phyloP scores from a whole-genome alignment of 2,888 invertebrate genomes.

The Dasypogon diadema region DNA sequence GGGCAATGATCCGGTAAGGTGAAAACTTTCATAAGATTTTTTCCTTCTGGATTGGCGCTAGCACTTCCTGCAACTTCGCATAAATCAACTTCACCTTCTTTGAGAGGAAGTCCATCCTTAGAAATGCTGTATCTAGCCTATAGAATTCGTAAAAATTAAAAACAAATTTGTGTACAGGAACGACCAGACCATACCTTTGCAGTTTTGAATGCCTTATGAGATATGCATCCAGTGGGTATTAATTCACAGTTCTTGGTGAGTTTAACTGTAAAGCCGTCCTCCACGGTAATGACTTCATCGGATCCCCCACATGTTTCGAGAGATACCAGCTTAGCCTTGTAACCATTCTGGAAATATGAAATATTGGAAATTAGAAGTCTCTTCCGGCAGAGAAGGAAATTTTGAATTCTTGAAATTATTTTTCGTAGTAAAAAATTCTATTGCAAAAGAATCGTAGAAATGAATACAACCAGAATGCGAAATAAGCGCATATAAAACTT shows the following conservation, averaged over 20 bases:
- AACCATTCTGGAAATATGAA: slow-evolving; percentile 63
- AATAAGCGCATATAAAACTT: no score
- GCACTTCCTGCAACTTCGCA: slow-evolving; percentile 64
- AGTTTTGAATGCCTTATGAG: slow-evolving; percentile 65
- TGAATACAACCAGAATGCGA: no score
- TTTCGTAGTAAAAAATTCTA: no score
- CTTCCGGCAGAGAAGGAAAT: no score
- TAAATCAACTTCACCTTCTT: slow-evolving; percentile 68
- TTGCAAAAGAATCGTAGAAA: no score
- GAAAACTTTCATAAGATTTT: slow-evolving; percentile 64
- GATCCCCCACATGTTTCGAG: slow-evolving; percentile 65
- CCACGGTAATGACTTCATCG: slow-evolving; percentile 61
- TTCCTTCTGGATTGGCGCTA: slow-evolving; percentile 59
- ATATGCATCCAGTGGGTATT: slow-evolving; percentile 67
- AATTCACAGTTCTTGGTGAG: slow-evolving; percentile 69
- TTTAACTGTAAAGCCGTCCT: slow-evolving; percentile 62
- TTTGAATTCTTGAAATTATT: no score
- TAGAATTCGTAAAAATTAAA: slow-evolving; percentile 25
- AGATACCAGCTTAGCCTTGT: slow-evolving; percentile 63
- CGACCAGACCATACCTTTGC: no score
- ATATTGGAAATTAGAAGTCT: no score
- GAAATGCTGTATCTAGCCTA: slow-evolving; percentile 65
- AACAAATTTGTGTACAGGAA: no score
- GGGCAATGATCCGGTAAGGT: slow-evolving; percentile 69
- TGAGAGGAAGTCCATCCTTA: slow-evolving; percentile 68